Evolutionary conservation across 2,797 vertebrate genomes (phyloP).

Genomic region (Alectoris magna): DNA sequence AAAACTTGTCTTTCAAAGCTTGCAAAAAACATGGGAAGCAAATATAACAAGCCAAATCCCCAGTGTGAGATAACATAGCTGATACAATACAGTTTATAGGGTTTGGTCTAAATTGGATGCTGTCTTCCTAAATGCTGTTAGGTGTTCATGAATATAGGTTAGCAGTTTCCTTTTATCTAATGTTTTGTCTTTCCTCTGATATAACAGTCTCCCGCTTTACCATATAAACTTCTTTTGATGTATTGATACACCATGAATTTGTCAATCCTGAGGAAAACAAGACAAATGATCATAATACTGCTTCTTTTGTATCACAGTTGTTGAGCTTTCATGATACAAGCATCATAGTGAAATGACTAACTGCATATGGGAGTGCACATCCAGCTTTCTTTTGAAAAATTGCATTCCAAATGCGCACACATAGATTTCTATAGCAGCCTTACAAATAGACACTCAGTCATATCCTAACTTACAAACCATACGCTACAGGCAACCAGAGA

Average conservation of each 20-base stretch:
- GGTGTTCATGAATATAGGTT: slow-evolving; percentile 8
- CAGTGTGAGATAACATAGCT: slow-evolving; percentile 7
- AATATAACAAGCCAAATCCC: slow-evolving; percentile 19
- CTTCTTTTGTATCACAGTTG: not conserved
- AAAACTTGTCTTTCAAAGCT: slow-evolving; percentile 29
- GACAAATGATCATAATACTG: not conserved
- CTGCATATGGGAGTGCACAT: not conserved
- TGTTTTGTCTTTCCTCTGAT: not conserved
- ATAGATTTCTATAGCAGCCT: slow-evolving; percentile 3
- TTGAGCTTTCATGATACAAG: slow-evolving; percentile 8
- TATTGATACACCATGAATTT: not conserved
- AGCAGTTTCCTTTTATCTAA: slow-evolving; percentile 27
- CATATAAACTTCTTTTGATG: not conserved
- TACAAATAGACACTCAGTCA: slow-evolving; percentile 1
- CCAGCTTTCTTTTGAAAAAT: slow-evolving; percentile 36
- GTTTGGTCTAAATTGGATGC: slow-evolving; percentile 21
- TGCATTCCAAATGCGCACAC: not conserved
- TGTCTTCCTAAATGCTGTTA: slow-evolving; percentile 30
- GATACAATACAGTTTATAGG: not conserved
- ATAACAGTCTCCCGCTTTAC: not conserved
- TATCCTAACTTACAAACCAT: slow-evolving; percentile 17
- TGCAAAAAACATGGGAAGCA: slow-evolving; percentile 4
- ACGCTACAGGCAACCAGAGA: not conserved
- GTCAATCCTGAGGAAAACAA: not conserved
- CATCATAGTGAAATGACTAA: not conserved